Evolutionary conservation across 1,140 invertebrate species (phyloP), one percentile per base, ranked within the genome.

Genomic region (Polypedilum vanderplanki): DNA sequence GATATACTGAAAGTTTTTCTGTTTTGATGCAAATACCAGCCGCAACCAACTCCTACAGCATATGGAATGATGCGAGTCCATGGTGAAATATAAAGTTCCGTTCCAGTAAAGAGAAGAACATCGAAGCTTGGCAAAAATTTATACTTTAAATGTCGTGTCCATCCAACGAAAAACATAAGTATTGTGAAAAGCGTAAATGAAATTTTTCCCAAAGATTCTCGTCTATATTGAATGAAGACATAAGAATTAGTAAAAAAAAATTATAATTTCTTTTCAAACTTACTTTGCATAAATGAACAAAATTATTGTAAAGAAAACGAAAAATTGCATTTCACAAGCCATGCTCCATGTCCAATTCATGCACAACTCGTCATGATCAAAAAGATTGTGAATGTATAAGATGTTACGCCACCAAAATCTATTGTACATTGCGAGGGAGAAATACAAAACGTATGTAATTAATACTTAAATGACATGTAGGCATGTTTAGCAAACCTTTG

Each of bases 331-430:
- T 80, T 95, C 93, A 75, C 88, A 88, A 15, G 92, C 88, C 67
- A 95, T 78, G 78, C 93, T 94, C 93, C 93, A 95, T 22, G 90
- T 89, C 89, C 91, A 93, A 5, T 87, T 87, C 82, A 93, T 85
- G 78, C 93, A 94, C 84, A 87, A 83, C 40, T 86, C 83, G 0
- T 83, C 79, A 76, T 82, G 82, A 17, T 80, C 77, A 75, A 83
- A 89, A 0, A 89, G 79, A 80, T 88, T 89, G 78, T 88, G 88
- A 73, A 89, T 88, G 77, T 87, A 89, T 15, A 89, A 79, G 3
- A 89, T 41, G 79, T 89, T 89, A 76, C 87, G 82, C 88, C 88
- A 89, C 87, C 88, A 89, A 77, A 88, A 77, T 73, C 73, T 73
- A 40, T 33, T 33, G 24, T 33, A 3, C 5, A 33, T 33, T 33